Evolutionary conservation across 2,797 vertebrate species (phyloP).

Genomic region (Nannoperca australis): DNA sequence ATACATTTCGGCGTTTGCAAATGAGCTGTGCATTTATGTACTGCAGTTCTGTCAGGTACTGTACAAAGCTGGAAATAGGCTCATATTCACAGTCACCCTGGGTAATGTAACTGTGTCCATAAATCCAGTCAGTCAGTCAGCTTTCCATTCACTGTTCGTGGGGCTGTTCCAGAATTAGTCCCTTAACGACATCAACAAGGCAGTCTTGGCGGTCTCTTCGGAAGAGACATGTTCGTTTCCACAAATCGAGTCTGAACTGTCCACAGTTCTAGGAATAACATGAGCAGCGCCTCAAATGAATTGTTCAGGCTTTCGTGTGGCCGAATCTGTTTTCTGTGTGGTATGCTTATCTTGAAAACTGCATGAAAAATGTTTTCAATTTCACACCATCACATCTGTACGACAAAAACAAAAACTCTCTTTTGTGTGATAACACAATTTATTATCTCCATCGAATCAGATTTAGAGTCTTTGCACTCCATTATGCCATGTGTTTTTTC

Average conservation of each 20-base stretch:
- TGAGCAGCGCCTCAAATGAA: not conserved
- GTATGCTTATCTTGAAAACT: not conserved
- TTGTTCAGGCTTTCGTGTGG: conserved; percentile 1
- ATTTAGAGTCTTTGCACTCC: conserved; percentile 16
- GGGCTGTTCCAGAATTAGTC: conserved; percentile 56
- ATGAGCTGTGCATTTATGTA: conserved; percentile 28
- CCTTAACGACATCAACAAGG: conserved; percentile 50
- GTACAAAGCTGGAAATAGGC: conserved; percentile 35
- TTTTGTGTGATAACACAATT: conserved; percentile 32
- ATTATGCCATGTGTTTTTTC: conserved; percentile 10
- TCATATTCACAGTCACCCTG: conserved; percentile 42
- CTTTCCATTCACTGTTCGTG: conserved; percentile 47
- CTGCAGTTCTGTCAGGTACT: conserved; percentile 15
- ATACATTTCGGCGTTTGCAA: conserved; percentile 25
- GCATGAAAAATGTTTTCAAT: conserved; percentile 32
- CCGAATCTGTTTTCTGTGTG: conserved; percentile 7
- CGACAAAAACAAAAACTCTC: conserved; percentile 17
- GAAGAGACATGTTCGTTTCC: conserved; percentile 37
- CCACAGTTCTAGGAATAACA: conserved; percentile 28
- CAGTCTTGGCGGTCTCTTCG: conserved; percentile 29
- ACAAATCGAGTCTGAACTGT: conserved; percentile 37
- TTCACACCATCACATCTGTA: conserved; percentile 23
- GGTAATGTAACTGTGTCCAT: conserved; percentile 53
- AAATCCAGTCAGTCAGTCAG: conserved; percentile 56
- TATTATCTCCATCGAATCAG: conserved; percentile 34